These are phyloP conservation scores for Aspidiotus rigidus DNA, from an alignment of 2,888 invertebrate genomes.

Conservation along the genomic window DNA sequence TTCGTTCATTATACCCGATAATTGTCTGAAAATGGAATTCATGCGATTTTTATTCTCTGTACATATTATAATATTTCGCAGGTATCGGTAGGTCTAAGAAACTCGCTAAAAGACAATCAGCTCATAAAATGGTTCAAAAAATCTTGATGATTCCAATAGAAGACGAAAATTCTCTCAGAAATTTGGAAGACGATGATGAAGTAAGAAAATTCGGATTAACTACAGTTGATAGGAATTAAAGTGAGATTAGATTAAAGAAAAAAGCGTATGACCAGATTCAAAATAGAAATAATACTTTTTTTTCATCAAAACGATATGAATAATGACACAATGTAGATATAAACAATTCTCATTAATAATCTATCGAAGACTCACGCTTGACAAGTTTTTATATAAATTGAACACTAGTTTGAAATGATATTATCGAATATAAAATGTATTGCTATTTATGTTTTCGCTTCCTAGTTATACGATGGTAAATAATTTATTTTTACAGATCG, in stretches of 20 bases:
- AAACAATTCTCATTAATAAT: too few species aligned
- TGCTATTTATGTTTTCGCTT: neutral
- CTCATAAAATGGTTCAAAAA: slow-evolving; percentile 84
- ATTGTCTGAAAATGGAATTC: neutral
- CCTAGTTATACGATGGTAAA: neutral
- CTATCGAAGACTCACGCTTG: too few species aligned
- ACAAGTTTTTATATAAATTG: too few species aligned
- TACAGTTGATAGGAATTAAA: too few species aligned
- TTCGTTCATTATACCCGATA: neutral
- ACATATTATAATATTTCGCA: slow-evolving; percentile 41
- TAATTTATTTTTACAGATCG: slow-evolving; percentile 6
- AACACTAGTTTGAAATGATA: too few species aligned
- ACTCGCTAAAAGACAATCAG: slow-evolving; percentile 90
- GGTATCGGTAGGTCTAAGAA: slow-evolving; percentile 93
- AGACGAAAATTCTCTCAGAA: slow-evolving; percentile 49
- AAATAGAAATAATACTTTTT: too few species aligned
- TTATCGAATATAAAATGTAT: slow-evolving; percentile 37
- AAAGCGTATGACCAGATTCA: too few species aligned
- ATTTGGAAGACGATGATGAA: slow-evolving; percentile 63
- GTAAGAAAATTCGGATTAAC: slow-evolving; percentile 43
- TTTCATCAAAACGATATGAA: too few species aligned
- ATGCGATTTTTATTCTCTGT: neutral
- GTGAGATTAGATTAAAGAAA: too few species aligned
- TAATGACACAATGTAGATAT: too few species aligned
- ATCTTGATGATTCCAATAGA: slow-evolving; percentile 69